Conservation (phyloP, 2,888 invertebrate genomes). For the Trachelus troglodyta region DNA sequence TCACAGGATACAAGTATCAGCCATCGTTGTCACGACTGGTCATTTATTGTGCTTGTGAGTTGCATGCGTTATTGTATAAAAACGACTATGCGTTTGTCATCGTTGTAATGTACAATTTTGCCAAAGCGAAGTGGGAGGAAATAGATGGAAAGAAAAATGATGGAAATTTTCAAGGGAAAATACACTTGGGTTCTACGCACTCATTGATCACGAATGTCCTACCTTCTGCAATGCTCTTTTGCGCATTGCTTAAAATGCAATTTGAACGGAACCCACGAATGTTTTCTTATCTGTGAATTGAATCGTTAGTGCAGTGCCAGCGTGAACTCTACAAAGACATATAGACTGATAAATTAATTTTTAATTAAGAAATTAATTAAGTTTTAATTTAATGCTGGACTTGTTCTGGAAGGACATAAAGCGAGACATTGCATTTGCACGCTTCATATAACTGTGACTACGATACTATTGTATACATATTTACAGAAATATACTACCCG, state of each 20-base stretch:
- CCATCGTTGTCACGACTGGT: not conserved
- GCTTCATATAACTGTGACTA: not conserved
- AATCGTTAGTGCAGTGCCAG: not conserved
- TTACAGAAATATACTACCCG: not conserved
- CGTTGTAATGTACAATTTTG: not conserved
- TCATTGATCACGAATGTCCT: no score
- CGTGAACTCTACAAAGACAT: no score
- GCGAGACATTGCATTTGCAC: not conserved
- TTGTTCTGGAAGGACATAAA: not conserved
- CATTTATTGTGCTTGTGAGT: not conserved
- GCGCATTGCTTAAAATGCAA: no score
- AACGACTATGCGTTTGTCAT: not conserved
- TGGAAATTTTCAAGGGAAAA: not conserved
- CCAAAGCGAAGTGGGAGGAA: not conserved
- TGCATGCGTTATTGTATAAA: not conserved
- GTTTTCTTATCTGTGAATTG: not conserved
- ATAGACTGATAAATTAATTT: no score
- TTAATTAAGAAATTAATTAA: not conserved
- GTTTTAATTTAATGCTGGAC: not conserved
- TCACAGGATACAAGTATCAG: not conserved
- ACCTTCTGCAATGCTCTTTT: no score
- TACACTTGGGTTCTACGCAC: not conserved
- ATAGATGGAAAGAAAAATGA: not conserved
- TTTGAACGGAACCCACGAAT: not conserved
- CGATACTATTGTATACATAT: not conserved